phyloP scores from a whole-genome alignment of 2,797 vertebrate species.

The Sebastes itinus region DNA sequence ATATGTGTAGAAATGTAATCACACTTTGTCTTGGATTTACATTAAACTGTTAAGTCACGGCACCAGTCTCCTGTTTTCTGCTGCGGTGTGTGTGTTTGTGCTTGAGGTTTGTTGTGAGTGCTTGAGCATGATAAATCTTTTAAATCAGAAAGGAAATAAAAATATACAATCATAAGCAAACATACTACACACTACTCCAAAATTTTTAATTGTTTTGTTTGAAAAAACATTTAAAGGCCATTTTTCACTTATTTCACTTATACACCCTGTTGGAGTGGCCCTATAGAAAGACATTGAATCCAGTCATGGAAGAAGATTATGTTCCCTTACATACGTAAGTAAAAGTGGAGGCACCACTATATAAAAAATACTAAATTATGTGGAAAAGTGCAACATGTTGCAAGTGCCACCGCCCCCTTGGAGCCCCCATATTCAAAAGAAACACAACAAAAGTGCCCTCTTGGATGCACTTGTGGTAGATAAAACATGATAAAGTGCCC shows the following conservation, averaged over 20 bases:
- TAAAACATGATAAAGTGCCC: no score
- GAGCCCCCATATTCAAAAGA: no score
- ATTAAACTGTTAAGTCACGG: conserved; percentile 99
- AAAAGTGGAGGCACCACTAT: neutral
- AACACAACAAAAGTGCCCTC: no score
- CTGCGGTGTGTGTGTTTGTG: conserved; percentile 12
- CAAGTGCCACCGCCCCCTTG: no score
- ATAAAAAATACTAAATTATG: neutral
- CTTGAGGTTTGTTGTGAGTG: neutral
- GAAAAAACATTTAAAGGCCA: neutral
- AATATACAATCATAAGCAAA: neutral
- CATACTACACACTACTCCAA: neutral
- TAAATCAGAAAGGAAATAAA: neutral
- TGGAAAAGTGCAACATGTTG: neutral
- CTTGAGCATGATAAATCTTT: neutral
- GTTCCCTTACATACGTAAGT: fast-evolving
- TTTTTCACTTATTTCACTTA: neutral
- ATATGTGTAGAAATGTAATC: conserved; percentile 99
- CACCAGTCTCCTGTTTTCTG: conserved; percentile 66
- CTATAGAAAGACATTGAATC: neutral
- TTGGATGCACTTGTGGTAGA: no score
- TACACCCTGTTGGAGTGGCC: neutral
- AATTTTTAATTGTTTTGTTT: neutral
- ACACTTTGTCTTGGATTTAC: conserved; percentile 99
- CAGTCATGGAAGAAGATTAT: neutral